These are phyloP conservation scores for Melanaphis sacchari DNA, from an alignment of 1,140 invertebrate species.

Conservation along the genomic window DNA sequence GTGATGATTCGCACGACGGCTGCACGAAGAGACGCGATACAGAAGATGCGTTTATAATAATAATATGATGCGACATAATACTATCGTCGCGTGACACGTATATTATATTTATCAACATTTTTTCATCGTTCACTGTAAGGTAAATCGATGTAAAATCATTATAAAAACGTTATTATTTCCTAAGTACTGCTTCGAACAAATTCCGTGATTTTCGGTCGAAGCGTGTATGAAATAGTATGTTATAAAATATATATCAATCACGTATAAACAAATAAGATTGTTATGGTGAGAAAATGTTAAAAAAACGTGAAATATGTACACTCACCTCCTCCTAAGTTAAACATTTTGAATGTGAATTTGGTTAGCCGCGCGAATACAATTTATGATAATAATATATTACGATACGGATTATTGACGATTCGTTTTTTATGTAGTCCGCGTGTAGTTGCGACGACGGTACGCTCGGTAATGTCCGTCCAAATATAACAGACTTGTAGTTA, in stretches of 20 bases:
- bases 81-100: not conserved
- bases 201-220: not conserved
- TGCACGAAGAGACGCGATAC: not conserved
- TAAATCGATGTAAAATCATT: not conserved
- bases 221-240: not conserved
- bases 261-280: not conserved
- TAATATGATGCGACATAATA: not conserved
- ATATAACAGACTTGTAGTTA: slow-evolving; percentile 41
- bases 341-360: slow-evolving; percentile 3
- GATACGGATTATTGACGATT: not conserved
- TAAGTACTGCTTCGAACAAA: not conserved
- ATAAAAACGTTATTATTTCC: not conserved
- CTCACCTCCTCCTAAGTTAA: slow-evolving; percentile 52
- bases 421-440: not conserved
- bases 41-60: not conserved
- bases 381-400: not conserved
- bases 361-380: too few relatives aligned
- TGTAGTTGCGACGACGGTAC: not conserved
- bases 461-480: slow-evolving; percentile 39
- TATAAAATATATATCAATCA: not conserved
- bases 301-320: not conserved
- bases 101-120: not conserved
- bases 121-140: too few relatives aligned
- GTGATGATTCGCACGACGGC: not conserved
- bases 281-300: not conserved